Conservation (phyloP, 2,888 invertebrate genomes). For the Drosophila rellima region DNA sequence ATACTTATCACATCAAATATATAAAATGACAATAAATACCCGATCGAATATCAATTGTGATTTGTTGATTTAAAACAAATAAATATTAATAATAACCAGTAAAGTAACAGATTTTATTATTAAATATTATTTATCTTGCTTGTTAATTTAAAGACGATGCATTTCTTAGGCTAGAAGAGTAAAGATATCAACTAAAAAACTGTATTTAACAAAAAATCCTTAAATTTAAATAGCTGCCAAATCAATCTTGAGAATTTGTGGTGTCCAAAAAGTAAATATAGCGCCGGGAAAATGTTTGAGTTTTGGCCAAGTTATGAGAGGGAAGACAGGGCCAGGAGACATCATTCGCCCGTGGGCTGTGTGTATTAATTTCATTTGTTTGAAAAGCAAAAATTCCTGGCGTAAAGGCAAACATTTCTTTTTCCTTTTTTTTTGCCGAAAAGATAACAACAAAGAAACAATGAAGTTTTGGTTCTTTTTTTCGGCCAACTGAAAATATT, state of each 20-base stretch:
- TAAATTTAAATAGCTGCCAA: slow-evolving; percentile 13
- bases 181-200: not conserved
- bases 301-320: slow-evolving; percentile 15
- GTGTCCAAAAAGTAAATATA: slow-evolving; percentile 12
- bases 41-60: no score
- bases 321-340: not conserved
- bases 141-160: no score
- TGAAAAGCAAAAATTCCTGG: slow-evolving; percentile 19
- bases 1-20: no score
- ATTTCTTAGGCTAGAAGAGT: not conserved
- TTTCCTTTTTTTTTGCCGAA: slow-evolving; percentile 3
- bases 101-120: no score
- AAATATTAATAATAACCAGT: no score
- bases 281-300: slow-evolving; percentile 7
- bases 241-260: slow-evolving; percentile 18
- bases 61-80: no score
- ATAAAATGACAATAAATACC: no score
- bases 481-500: slow-evolving; percentile 43
- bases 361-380: slow-evolving; percentile 34
- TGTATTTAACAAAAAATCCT: not conserved
- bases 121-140: no score
- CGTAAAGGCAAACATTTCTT: slow-evolving; percentile 7
- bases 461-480: slow-evolving; percentile 34
- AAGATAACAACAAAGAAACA: slow-evolving; percentile 17
- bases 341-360: slow-evolving; percentile 5